Evolutionary conservation across 2,888 invertebrate genomes (phyloP), one percentile per base, ranked within the genome.

Genomic region (Ochropleura plecta): DNA sequence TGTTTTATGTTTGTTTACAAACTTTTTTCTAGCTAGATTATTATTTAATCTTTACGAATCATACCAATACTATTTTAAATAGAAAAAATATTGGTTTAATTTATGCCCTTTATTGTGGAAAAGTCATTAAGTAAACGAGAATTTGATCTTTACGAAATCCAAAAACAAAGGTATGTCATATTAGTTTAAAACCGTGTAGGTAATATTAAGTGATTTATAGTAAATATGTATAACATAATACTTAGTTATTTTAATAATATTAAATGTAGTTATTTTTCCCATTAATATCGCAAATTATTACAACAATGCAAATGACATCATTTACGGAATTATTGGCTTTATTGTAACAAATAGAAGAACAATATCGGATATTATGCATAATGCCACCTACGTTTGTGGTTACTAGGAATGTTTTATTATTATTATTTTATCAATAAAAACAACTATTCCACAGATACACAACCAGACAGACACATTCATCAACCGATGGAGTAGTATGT

Each of bases 251-350:
- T 53, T 8, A 40, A 57, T 76, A 48, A 55, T 8, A 40, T 51
- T 76, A 48, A 55, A 49, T 65, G 14, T 16, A 68, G 9, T 69
- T 49, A 16, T 64, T 53, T 75, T 83, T 73, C 73, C 72, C 71
- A 51, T 64, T 74, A 70, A 59, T 63, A 74, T 68, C 60, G 6
- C 49, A 14, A 44, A 55, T 60, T 73, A 66, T 46, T 59, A 76
- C 12, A 70, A 76, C 20, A 76, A 80, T 71, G 20, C 30, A 10
- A 64, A 70, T 83, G 79, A 86, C 76, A 77, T 78, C 81, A 85
- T 67, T 59, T 20, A 46, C 8, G 8, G 30, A 14, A 55, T 59
- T 62, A 48, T 67, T 70, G 46, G 0, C 5, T 60, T 30, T 64
- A 62, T 40, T 73, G 75, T 75, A 71, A 68, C 44, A 79, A 79